Percentiles rank a stretch among this genome's conserved stretches.
Conservation (phyloP, 2,113 vertebrate genomes). For the Callipepla californica region DNA sequence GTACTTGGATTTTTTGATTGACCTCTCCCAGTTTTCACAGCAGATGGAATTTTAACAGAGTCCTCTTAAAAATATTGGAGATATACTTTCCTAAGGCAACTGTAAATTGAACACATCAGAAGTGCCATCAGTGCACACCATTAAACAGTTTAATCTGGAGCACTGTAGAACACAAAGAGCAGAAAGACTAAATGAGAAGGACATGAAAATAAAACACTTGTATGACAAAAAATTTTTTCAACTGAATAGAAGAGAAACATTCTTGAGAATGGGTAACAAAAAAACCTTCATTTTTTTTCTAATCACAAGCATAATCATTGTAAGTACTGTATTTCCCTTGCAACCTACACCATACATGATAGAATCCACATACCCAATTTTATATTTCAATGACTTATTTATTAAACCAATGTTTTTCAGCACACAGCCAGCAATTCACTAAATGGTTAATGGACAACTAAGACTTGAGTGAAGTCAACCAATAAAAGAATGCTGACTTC, state of each 20-base stretch:
- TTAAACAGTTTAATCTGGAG: neutral
- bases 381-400: neutral
- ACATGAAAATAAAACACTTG: neutral
- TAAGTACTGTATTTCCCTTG: neutral
- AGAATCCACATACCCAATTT: neutral
- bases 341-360: neutral
- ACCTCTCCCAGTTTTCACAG: no score
- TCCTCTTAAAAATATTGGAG: no score
- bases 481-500: neutral
- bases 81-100: no score
- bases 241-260: neutral
- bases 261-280: neutral
- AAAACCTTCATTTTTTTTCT: neutral
- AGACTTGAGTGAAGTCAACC: neutral
- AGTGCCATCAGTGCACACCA: neutral
- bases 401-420: neutral
- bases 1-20: no score
- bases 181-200: neutral
- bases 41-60: no score
- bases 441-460: neutral
- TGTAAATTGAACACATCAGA: no score
- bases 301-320: neutral
- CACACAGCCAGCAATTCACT: neutral
- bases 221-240: neutral
- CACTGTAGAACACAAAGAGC: neutral